phyloP scores from a whole-genome alignment of 2,888 invertebrate genomes.

The Hirtodrosophila cameraria region DNA sequence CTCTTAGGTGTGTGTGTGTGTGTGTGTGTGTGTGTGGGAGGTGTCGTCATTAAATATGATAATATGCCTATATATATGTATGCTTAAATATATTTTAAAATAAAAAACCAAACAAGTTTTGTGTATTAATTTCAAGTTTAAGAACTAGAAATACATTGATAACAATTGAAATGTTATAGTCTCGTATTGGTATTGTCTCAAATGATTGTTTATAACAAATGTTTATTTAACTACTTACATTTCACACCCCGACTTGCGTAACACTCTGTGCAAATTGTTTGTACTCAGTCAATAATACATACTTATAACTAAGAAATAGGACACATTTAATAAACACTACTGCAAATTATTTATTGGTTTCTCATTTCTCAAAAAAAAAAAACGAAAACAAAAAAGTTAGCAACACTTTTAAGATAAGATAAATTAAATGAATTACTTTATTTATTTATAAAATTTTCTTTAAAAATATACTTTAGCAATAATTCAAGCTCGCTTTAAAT shows the following conservation, averaged over 20 bases:
- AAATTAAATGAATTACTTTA: slow-evolving; percentile 18
- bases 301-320: slow-evolving; percentile 29
- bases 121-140: background rate
- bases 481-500: slow-evolving; percentile 31
- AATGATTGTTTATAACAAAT: slow-evolving; percentile 36
- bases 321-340: slow-evolving; percentile 52
- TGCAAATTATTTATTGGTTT: slow-evolving; percentile 19
- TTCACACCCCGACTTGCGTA: slow-evolving; percentile 41
- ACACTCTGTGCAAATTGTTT: slow-evolving; percentile 46
- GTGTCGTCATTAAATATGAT: slow-evolving; percentile 36
- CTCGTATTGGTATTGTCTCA: slow-evolving; percentile 22
- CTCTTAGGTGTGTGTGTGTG: background rate
- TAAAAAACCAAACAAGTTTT: background rate
- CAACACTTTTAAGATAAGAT: slow-evolving; percentile 35
- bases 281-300: slow-evolving; percentile 35
- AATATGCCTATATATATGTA: background rate
- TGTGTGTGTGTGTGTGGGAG: background rate
- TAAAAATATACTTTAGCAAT: background rate
- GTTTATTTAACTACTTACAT: slow-evolving; percentile 12
- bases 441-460: slow-evolving; percentile 15
- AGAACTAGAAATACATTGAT: slow-evolving; percentile 13
- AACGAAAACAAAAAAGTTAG: too few relatives aligned
- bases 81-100: too few relatives aligned
- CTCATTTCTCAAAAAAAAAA: too few relatives aligned
- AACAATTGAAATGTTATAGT: slow-evolving; percentile 15